These are phyloP conservation scores for Drosophila ananassae DNA, from an alignment of 1,140 invertebrate genomes.

Conservation along the genomic window DNA sequence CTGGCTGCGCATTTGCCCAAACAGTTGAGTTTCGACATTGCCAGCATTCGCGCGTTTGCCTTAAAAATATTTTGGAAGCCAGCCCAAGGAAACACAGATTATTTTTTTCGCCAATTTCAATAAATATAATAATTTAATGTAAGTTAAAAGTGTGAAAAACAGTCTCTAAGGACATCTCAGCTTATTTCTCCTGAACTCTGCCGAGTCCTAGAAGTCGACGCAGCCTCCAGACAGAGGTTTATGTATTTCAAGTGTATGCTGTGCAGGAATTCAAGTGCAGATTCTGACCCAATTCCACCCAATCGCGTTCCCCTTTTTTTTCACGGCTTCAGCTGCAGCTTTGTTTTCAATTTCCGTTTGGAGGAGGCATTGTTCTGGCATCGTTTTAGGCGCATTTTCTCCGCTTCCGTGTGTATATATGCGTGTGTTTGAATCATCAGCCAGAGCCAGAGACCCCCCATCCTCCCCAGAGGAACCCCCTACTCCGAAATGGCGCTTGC, in stretches of 20 bases:
- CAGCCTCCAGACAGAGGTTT: constrained; percentile 9
- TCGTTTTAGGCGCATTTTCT: constrained; percentile 51
- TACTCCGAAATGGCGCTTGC: constrained; percentile 59
- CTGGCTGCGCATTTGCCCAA: constrained; percentile 69
- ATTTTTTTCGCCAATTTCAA: neutral
- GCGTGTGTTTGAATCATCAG: constrained; percentile 41
- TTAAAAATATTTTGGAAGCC: constrained; percentile 16
- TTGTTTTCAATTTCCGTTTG: constrained; percentile 27
- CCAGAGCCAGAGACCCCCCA: constrained; percentile 3
- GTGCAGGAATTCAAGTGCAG: constrained; percentile 47
- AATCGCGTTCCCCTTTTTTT: constrained; percentile 16
- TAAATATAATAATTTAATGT: constrained; percentile 9
- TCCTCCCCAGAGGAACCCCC: constrained; percentile 16
- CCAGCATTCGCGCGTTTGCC: constrained; percentile 62
- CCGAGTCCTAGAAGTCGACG: neutral
- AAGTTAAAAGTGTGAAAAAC: constrained; percentile 18
- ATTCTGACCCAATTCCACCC: constrained; percentile 56
- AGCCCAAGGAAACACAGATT: neutral
- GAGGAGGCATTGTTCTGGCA: constrained; percentile 39
- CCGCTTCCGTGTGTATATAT: constrained; percentile 53
- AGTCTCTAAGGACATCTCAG: neutral
- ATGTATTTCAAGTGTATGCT: neutral
- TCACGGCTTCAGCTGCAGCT: constrained; percentile 14
- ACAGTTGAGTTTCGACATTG: constrained; percentile 74
- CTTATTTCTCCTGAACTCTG: neutral